Percentiles rank a stretch among this genome's conserved stretches.
Evolutionary conservation across 2,888 invertebrate genomes (phyloP).

Genomic region (Xanthostigma xanthostigma): DNA sequence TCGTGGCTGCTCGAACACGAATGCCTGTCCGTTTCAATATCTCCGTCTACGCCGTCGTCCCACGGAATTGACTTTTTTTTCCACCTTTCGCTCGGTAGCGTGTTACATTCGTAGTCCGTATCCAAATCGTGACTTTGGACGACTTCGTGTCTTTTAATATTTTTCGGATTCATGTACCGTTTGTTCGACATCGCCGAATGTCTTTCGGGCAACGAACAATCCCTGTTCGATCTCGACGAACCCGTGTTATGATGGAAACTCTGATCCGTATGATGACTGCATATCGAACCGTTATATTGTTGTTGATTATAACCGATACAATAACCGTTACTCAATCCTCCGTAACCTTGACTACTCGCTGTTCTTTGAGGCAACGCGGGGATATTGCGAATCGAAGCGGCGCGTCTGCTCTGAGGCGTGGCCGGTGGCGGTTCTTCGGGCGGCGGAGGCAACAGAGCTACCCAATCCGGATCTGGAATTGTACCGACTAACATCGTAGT

Average conservation of each 20-base stretch:
- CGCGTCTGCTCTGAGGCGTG: conserved; percentile 25
- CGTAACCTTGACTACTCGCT: background rate
- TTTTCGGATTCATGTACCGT: no score
- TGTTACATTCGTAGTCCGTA: background rate
- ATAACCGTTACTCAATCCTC: background rate
- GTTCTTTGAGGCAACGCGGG: background rate
- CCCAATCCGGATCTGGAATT: conserved; percentile 36
- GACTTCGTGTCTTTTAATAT: background rate
- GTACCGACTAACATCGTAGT: conserved; percentile 51
- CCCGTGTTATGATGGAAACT: background rate
- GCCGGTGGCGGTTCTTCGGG: conserved; percentile 43
- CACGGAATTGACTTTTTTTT: conserved; percentile 21
- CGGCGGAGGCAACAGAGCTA: conserved; percentile 41
- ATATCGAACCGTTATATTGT: background rate
- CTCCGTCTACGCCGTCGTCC: conserved; percentile 26
- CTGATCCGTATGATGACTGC: background rate
- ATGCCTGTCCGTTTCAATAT: conserved; percentile 32
- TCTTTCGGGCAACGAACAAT: background rate
- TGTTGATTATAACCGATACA: background rate
- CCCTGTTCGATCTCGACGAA: background rate
- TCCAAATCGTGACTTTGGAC: background rate
- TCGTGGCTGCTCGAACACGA: conserved; percentile 35
- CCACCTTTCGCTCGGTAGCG: conserved; percentile 17
- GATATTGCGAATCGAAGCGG: conserved; percentile 9
- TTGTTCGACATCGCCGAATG: background rate